Evolutionary conservation across 2,113 vertebrate species (phyloP).

Genomic region (Datnioides undecimradiatus): DNA sequence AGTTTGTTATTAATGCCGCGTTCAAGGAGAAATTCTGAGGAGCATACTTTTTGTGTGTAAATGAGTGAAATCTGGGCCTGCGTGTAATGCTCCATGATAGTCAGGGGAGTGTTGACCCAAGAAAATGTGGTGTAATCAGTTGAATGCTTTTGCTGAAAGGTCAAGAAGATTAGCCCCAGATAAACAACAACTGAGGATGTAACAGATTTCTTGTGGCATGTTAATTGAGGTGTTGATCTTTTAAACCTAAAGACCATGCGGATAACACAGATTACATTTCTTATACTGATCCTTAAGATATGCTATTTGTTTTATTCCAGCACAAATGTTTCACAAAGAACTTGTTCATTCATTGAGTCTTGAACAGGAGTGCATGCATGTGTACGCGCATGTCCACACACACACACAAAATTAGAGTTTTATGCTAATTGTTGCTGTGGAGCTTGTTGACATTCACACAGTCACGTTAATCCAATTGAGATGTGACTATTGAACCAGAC

Average conservation of each 20-base stretch:
- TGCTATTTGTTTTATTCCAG: conserved; percentile 9
- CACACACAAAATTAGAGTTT: conserved; percentile 5
- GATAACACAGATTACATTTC: conserved; percentile 8
- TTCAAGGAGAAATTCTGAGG: conserved; percentile 19
- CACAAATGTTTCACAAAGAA: background rate
- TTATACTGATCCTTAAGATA: background rate
- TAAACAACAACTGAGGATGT: conserved; percentile 7
- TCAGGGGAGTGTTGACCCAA: background rate
- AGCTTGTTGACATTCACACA: conserved; percentile 56
- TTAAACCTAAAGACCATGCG: background rate
- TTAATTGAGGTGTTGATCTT: conserved; percentile 23
- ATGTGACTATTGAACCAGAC: conserved; percentile 22
- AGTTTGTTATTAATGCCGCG: conserved; percentile 37
- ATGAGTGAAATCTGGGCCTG: background rate
- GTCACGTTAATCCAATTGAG: conserved; percentile 44
- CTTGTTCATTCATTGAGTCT: background rate
- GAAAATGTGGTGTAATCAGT: background rate
- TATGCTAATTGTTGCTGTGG: conserved; percentile 43
- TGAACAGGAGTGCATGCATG: no score
- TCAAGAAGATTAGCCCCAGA: background rate
- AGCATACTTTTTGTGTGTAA: background rate
- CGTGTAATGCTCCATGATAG: background rate
- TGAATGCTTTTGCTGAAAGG: conserved; percentile 13
- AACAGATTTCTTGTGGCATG: background rate
- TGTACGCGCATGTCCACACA: no score